Evolutionary conservation across 2,797 vertebrate species (phyloP).

Genomic region (Falco concolor): DNA sequence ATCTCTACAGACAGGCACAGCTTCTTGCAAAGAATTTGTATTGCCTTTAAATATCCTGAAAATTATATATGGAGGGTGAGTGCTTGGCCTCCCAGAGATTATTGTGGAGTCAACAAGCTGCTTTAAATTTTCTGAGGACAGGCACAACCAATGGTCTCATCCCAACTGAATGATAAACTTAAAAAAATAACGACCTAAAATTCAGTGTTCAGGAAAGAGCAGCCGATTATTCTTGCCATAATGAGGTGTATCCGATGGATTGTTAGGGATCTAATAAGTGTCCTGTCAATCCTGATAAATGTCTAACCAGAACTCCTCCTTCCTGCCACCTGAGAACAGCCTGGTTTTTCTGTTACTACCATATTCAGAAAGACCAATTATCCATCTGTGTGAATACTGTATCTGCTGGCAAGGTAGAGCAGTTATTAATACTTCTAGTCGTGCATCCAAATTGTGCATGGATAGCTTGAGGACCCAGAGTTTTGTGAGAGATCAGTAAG

Average conservation of each 20-base stretch:
- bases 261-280: neutral
- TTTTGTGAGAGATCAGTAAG: neutral
- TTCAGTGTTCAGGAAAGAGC: neutral
- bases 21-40: neutral
- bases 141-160: neutral
- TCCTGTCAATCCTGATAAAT: neutral
- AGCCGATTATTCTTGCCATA: neutral
- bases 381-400: neutral
- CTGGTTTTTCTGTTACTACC: neutral
- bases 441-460: neutral
- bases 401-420: neutral
- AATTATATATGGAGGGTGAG: neutral
- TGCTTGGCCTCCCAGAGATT: neutral
- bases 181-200: neutral
- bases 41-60: neutral
- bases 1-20: neutral
- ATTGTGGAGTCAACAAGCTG: neutral
- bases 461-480: neutral
- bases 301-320: neutral
- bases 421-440: neutral
- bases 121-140: neutral
- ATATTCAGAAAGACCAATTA: neutral
- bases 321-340: neutral
- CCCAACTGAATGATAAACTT: neutral
- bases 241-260: neutral